Conservation (phyloP, 1,140 invertebrate genomes). For the Lepidurus arcticus region DNA sequence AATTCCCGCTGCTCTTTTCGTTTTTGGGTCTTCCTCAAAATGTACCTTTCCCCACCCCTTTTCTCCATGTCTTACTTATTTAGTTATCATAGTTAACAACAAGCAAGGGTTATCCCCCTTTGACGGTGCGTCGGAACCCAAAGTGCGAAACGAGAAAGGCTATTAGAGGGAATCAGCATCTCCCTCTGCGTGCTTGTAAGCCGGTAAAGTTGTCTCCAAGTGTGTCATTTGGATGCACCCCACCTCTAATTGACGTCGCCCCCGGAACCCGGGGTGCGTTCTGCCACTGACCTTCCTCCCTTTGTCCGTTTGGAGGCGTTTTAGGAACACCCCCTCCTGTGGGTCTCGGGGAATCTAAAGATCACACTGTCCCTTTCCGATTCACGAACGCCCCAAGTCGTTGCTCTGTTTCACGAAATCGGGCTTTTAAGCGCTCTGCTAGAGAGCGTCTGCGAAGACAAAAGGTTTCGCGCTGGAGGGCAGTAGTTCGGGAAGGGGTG, state of each 20-base stretch:
- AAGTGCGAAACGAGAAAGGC: not conserved
- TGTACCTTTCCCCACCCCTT: not conserved
- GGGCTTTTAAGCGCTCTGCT: not conserved
- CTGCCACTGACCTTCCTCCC: not conserved
- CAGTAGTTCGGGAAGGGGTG: not conserved
- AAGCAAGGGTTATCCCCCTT: not conserved
- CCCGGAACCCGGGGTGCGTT: not conserved
- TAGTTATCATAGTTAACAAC: not conserved
- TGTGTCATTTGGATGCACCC: not conserved
- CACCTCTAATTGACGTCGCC: slow-evolving; percentile 15
- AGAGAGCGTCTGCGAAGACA: not conserved
- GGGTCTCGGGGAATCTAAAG: not conserved
- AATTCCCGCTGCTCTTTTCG: no score
- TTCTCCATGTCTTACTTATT: not conserved
- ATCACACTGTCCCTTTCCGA: not conserved
- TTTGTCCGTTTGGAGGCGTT: not conserved
- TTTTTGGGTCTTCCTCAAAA: no score
- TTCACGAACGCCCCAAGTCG: not conserved
- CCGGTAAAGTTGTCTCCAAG: not conserved
- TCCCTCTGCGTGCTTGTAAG: not conserved
- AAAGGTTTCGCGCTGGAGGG: not conserved
- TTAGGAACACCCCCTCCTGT: not conserved
- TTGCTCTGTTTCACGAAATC: not conserved
- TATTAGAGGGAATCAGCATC: not conserved
- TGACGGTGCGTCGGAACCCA: not conserved